Evolutionary conservation across 2,888 invertebrate genomes (phyloP), one percentile per base, ranked within the genome.

Genomic region (Drosophila maculinotata): DNA sequence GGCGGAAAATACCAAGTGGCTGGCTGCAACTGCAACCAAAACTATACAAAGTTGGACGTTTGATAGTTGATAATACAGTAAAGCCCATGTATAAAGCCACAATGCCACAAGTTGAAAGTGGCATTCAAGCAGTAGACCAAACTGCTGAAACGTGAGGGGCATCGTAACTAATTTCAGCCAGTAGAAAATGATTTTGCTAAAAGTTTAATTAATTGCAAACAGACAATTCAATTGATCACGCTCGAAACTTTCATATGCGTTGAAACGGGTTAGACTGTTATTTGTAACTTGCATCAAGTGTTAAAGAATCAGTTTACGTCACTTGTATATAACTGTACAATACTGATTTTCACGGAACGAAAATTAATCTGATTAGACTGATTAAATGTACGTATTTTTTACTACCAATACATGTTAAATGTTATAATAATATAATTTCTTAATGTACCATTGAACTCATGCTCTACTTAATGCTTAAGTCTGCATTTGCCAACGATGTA

Each of bases 1-100:
- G 58, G 25, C 66, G 51, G 49, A 65, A 69, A 58, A 69, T 49
- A 14, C 54, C 54, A 63, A 67, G 31, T 48, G 59, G 49, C 31
- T 12, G 20, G 10, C 41, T 36, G 15, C 47, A 51, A 25, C 33
- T 47, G 26, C 36, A 62, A 56, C 47, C 51, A 49, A 45, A 59
- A 47, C 36, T 14, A 26, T 30, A 47, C 35, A 49, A 53, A 42
- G 20, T 31, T 33, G 44, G 30, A 30, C 38, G 38, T 35, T 67
- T 45, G 38, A 54, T 45, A 20, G 30, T 30, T 41, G 51, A 9
- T 15, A 38, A 20, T 67, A 68, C 51, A 68, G 69, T 64, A 2
- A 73, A 53, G 17, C 38, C 52, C 51, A 36, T 30, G 48, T 56
- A 70, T 4, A 35, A 49, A 41, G 17, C 44, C 15, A 26, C 12